Base-by-base conservation (phyloP, 1,140 invertebrate genomes). In the Drosophila fuyamai region DNA sequence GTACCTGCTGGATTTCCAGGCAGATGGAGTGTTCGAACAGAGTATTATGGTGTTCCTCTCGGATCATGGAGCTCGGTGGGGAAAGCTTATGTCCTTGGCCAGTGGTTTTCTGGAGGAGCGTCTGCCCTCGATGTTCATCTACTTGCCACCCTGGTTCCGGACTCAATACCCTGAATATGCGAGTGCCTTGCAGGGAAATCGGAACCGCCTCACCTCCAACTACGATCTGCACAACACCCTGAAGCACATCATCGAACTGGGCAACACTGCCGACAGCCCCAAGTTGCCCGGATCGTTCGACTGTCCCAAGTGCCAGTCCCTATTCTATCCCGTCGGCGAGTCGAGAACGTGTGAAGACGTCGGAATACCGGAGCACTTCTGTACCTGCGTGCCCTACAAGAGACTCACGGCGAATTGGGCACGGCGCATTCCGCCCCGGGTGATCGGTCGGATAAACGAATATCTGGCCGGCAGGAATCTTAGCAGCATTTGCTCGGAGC, bases 11-110 rank as follows among this genome's bases (percentile, higher is more conserved):
- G 91, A 93, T 8, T 84, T 97, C 13, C 92, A 95, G 29, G 76
- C 92, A 0, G 92, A 93, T 4, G 94, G 94, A 0, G 93, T 94
- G 4, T 90, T 96, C 43, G 94, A 96, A 16, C 94, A 95, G 51
- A 95, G 95, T 0, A 93, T 96, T 75, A 86, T 99, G 0, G 93
- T 99, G 18, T 94, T 98, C 27, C 93, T 98, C 73, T 98, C 97
- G 73, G 98, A 99, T 92, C 98, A 99, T 92, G 98, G 98, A 0
- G 95, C 97, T 80, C 92, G 98, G 16, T 98, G 96, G 93, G 98
- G 98, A 5, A 92, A 93, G 4, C 94, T 98, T 16, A 91, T 96
- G 43, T 89, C 94, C 48, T 50, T 91, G 23, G 16, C 60, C 76
- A 94, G 96, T 59, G 98, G 98, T 0, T 95, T 84, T 95, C 89